Evolutionary conservation across 2,797 vertebrate species (phyloP).

Genomic region (Nothura maculosa): DNA sequence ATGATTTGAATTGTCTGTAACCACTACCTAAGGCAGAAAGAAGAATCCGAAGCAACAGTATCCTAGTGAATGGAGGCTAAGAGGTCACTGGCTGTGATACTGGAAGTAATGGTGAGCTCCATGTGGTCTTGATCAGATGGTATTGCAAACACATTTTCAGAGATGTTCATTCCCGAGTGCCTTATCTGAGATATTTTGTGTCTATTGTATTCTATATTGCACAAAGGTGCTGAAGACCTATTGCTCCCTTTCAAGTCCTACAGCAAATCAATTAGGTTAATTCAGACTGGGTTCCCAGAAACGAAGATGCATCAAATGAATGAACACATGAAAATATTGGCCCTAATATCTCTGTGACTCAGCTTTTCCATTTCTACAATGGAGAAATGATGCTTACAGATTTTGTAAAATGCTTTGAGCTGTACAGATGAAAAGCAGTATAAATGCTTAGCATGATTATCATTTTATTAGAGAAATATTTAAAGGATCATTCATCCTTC

Average conservation of each 20-base stretch:
- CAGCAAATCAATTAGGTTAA: slow-evolving; percentile 68
- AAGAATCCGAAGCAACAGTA: slow-evolving; percentile 22
- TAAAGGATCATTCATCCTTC: slow-evolving; percentile 32
- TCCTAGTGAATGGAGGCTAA: not conserved
- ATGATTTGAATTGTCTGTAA: not conserved
- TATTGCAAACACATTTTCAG: slow-evolving; percentile 42
- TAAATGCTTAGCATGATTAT: not conserved
- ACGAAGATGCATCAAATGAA: slow-evolving; percentile 65
- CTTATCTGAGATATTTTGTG: slow-evolving; percentile 24
- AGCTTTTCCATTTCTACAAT: slow-evolving; percentile 49
- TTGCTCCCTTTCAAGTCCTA: slow-evolving; percentile 62
- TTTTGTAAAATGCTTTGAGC: slow-evolving; percentile 19
- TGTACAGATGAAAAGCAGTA: not conserved
- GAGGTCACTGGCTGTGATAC: slow-evolving; percentile 28
- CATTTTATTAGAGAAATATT: not conserved
- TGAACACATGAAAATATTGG: slow-evolving; percentile 63
- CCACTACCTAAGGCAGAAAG: slow-evolving; percentile 2
- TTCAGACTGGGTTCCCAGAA: slow-evolving; percentile 71
- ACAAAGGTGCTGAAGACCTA: slow-evolving; percentile 68
- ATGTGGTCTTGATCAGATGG: not conserved
- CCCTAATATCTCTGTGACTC: slow-evolving; percentile 60
- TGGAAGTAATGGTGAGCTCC: slow-evolving; percentile 10
- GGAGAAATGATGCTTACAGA: slow-evolving; percentile 18
- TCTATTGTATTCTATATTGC: slow-evolving; percentile 47
- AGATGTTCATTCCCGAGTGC: slow-evolving; percentile 18